Conservation (phyloP, 2,888 invertebrate species). For the Drosophila suboccidentalis region DNA sequence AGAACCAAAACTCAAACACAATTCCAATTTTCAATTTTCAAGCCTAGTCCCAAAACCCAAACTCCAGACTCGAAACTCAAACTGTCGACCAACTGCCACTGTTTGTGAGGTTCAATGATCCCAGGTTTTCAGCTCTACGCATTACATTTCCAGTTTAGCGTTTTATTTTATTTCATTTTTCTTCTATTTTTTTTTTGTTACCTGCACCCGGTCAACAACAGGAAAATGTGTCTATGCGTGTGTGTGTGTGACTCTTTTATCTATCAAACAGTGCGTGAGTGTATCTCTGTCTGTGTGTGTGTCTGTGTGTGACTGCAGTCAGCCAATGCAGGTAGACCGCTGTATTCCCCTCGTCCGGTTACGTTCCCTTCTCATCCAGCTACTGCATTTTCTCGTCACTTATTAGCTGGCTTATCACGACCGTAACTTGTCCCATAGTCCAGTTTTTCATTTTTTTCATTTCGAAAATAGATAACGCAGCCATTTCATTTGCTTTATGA, state of each 20-base stretch:
- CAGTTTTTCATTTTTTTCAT: slow-evolving; percentile 29
- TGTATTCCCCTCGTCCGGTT: slow-evolving; percentile 1
- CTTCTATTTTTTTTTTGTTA: slow-evolving; percentile 50
- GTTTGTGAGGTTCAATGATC: slow-evolving; percentile 72
- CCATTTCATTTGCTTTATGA: slow-evolving; percentile 5
- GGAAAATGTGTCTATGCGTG: slow-evolving; percentile 66
- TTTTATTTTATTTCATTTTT: slow-evolving; percentile 67
- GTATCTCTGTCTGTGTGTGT: slow-evolving; percentile 26
- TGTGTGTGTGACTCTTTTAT: slow-evolving; percentile 62
- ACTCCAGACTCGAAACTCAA: slow-evolving; percentile 23
- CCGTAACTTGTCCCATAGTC: slow-evolving; percentile 23
- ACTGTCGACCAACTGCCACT: slow-evolving; percentile 42
- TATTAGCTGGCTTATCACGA: slow-evolving; percentile 73
- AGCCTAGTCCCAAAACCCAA: slow-evolving; percentile 15
- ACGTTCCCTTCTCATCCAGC: slow-evolving; percentile 34
- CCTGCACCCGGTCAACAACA: slow-evolving; percentile 65
- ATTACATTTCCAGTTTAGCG: slow-evolving; percentile 77
- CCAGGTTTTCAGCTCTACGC: slow-evolving; percentile 72
- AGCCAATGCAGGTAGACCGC: slow-evolving; percentile 46
- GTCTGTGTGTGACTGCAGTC: slow-evolving; percentile 47
- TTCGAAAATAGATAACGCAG: slow-evolving; percentile 31
- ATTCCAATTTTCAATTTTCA: slow-evolving; percentile 2
- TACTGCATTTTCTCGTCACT: slow-evolving; percentile 68
- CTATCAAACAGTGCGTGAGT: slow-evolving; percentile 37
- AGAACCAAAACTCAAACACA: slow-evolving; percentile 27